phyloP scores from a whole-genome alignment of 2,888 invertebrate genomes.

The Piscicola geometra region DNA sequence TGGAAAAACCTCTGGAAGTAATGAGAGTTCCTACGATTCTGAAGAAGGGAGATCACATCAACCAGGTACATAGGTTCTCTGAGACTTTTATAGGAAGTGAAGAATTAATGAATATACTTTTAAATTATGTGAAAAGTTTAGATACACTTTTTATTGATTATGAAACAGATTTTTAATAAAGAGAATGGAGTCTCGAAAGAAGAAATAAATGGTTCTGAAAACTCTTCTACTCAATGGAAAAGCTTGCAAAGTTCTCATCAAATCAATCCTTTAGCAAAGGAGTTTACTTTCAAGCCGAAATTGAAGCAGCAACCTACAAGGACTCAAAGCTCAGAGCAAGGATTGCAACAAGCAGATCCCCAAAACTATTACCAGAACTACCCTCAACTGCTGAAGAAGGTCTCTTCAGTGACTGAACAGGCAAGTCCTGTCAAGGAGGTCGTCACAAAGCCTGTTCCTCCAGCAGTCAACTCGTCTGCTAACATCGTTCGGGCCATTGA shows the following conservation, averaged over 20 bases:
- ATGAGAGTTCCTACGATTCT: not conserved
- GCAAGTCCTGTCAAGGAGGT: not conserved
- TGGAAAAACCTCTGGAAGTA: not conserved
- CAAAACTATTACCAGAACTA: constrained; percentile 7
- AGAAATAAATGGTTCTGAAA: not conserved
- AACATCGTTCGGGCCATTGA: not conserved
- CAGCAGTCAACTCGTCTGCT: not conserved
- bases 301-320: not conserved
- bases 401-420: not conserved
- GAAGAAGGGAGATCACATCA: not conserved
- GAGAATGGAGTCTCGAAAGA: not conserved
- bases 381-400: constrained; percentile 6
- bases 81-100: too few relatives aligned
- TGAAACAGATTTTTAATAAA: not conserved
- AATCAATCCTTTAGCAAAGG: not conserved
- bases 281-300: not conserved
- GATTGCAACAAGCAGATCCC: not conserved
- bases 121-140: not conserved
- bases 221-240: not conserved
- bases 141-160: not conserved
- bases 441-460: not conserved
- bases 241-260: not conserved
- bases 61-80: not conserved
- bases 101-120: too few relatives aligned
- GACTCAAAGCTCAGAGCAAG: not conserved